A percentile compares a stretch with the other conserved stretches of the same genome.
phyloP scores from a whole-genome alignment of 2,888 invertebrate genomes.

The Drosophila diplacantha region DNA sequence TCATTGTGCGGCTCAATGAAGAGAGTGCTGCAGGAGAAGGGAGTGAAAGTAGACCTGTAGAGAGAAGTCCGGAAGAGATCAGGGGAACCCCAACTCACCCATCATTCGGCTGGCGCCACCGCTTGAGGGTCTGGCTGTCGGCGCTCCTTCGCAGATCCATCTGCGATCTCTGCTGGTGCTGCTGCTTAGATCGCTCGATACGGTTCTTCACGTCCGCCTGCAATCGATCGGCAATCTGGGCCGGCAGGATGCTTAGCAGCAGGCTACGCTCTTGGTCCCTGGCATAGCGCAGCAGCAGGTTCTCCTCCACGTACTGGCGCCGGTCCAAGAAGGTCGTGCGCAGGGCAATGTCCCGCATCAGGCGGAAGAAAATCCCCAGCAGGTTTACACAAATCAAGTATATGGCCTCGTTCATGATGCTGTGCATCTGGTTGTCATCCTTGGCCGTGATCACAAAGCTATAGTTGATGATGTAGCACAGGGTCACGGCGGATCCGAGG shows the following conservation, averaged over 20 bases:
- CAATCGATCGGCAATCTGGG: conserved; percentile 85
- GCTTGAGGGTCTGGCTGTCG: conserved; percentile 57
- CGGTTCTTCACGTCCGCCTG: conserved; percentile 81
- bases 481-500: conserved; percentile 84
- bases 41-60: neutral
- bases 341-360: conserved; percentile 92
- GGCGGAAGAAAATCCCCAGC: conserved; percentile 91
- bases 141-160: conserved; percentile 43
- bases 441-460: conserved; percentile 78
- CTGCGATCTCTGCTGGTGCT: conserved; percentile 51
- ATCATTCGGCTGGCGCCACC: conserved; percentile 76
- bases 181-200: conserved; percentile 79
- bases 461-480: conserved; percentile 82
- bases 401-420: conserved; percentile 81
- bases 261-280: conserved; percentile 94
- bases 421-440: conserved; percentile 75
- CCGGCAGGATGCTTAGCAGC: conserved; percentile 90
- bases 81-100: conserved; percentile 59
- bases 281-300: conserved; percentile 87
- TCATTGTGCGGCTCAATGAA: conserved; percentile 92
- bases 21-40: conserved; percentile 81
- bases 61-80: neutral
- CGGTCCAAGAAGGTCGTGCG: conserved; percentile 92
- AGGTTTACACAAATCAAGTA: conserved; percentile 84
- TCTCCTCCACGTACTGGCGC: conserved; percentile 90